Conservation (phyloP, 2,888 invertebrate genomes). For the Mantis religiosa region DNA sequence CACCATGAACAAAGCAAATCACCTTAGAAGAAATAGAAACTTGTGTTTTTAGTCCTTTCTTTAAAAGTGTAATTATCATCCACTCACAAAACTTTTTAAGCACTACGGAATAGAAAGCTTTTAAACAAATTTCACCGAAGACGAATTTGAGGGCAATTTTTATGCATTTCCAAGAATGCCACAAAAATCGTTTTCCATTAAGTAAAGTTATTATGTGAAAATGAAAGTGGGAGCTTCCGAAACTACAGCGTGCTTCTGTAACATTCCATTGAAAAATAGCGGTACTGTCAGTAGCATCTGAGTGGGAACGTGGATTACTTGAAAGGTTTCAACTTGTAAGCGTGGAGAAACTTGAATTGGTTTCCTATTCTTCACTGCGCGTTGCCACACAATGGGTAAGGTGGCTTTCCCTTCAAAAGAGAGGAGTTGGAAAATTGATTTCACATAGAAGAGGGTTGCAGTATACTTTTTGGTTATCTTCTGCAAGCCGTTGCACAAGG, state of each 20-base stretch:
- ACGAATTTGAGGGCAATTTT: not conserved
- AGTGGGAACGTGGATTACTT: not conserved
- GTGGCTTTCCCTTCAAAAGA: not conserved
- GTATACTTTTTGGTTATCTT: not conserved
- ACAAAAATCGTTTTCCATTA: not conserved
- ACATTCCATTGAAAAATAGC: not conserved
- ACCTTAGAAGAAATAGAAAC: too few relatives aligned
- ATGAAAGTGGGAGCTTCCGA: not conserved
- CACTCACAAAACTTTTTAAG: not conserved
- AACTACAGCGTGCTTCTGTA: not conserved
- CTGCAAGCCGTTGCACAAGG: not conserved
- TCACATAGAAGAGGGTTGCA: not conserved
- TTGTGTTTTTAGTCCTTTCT: too few relatives aligned
- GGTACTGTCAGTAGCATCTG: not conserved
- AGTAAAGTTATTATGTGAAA: not conserved
- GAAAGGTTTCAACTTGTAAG: not conserved
- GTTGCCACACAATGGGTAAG: not conserved
- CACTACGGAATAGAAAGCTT: not conserved
- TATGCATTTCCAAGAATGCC: not conserved
- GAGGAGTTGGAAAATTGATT: not conserved
- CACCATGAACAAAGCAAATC: too few relatives aligned
- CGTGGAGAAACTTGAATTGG: not conserved
- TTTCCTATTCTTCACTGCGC: not conserved
- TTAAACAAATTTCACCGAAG: not conserved
- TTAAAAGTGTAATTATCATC: too few relatives aligned